A percentile compares a stretch with the other conserved stretches of the same genome.
Conservation (phyloP, 2,888 invertebrate genomes). For the Dasysyrphus tricinctus region DNA sequence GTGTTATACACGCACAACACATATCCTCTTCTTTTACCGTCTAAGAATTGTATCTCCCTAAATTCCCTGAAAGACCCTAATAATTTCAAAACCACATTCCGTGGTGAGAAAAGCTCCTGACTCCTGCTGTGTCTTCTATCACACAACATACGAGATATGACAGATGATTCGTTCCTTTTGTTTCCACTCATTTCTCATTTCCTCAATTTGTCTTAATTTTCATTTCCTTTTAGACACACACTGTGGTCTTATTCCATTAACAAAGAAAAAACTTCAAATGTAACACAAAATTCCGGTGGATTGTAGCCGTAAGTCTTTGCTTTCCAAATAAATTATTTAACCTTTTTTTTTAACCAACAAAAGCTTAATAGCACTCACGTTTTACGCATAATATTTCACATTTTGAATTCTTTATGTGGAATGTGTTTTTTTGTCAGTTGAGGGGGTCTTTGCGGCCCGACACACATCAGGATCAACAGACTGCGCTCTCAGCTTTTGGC, state of each 20-base stretch:
- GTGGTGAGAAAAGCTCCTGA: not conserved
- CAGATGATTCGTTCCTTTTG: not conserved
- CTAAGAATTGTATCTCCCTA: too few relatives aligned
- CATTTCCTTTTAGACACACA: not conserved
- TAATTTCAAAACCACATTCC: not conserved
- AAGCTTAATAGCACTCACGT: not conserved
- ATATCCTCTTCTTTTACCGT: not conserved
- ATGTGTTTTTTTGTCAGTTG: not conserved
- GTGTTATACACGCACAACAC: not conserved
- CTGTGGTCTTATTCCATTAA: not conserved
- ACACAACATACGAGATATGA: not conserved
- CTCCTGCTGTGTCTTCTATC: not conserved
- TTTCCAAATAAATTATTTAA: constrained; percentile 7
- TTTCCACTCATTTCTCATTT: not conserved
- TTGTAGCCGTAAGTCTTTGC: not conserved
- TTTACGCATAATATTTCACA: constrained; percentile 7
- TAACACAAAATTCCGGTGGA: not conserved
- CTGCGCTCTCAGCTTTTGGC: not conserved
- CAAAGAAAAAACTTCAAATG: not conserved
- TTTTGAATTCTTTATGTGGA: not conserved
- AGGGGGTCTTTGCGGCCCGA: not conserved
- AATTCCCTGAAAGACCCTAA: not conserved
- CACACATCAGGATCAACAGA: not conserved
- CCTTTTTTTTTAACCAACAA: not conserved
- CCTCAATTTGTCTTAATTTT: constrained; percentile 8